A percentile compares a stretch with the other conserved stretches of the same genome.
Evolutionary conservation across 2,113 vertebrate species (phyloP).

Genomic region (Morone saxatilis): DNA sequence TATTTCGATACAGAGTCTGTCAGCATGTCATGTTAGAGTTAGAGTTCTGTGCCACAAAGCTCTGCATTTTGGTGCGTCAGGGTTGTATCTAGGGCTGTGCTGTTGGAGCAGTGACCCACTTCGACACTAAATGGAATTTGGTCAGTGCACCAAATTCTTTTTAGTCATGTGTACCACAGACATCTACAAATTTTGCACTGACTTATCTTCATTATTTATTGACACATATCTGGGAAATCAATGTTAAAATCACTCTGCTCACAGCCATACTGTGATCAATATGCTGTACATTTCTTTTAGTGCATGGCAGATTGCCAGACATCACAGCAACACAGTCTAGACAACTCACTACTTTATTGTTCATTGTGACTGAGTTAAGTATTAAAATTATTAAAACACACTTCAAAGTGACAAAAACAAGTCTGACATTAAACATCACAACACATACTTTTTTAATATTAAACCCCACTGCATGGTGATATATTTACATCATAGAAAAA

Average conservation of each 20-base stretch:
- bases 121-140: slow-evolving; percentile 7
- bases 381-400: neutral
- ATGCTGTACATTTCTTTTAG: neutral
- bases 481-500: neutral
- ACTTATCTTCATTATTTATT: neutral
- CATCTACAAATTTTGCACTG: neutral
- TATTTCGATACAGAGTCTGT: neutral
- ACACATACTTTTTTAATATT: neutral
- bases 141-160: neutral
- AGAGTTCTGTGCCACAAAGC: neutral
- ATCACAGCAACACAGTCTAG: too few relatives aligned
- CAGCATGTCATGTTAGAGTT: neutral
- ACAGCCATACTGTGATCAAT: neutral
- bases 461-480: neutral
- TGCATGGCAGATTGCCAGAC: neutral
- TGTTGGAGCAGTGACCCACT: slow-evolving; percentile 21
- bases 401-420: neutral
- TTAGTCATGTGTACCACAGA: neutral
- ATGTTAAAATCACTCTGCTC: neutral
- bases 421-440: neutral
- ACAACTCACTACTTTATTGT: neutral
- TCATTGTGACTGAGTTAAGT: neutral
- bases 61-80: neutral
- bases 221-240: neutral
- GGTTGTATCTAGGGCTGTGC: slow-evolving; percentile 6